Percentiles rank a stretch among this genome's conserved stretches.
Conservation (phyloP, 1,140 invertebrate genomes). For the Plectus sambesii region DNA sequence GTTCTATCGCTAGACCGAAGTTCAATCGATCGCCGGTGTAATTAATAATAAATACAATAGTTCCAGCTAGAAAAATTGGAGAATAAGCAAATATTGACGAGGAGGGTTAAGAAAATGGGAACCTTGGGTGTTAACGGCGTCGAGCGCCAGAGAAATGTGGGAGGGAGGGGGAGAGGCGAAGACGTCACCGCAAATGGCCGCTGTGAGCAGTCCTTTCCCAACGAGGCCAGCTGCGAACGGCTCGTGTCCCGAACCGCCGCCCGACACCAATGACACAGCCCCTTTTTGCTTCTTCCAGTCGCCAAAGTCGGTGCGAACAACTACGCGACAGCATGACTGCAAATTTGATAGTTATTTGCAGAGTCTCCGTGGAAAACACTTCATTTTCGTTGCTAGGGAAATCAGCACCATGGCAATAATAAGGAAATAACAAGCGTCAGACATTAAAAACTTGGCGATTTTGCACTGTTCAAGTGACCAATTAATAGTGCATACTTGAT, state of each 20-base stretch:
- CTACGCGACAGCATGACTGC: slow-evolving; percentile 47
- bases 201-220: slow-evolving; percentile 63
- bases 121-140: slow-evolving; percentile 46
- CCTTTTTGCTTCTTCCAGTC: slow-evolving; percentile 51
- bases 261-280: slow-evolving; percentile 62
- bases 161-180: slow-evolving; percentile 66
- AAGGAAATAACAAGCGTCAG: too few relatives aligned
- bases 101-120: slow-evolving; percentile 44
- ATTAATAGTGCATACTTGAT: too few relatives aligned
- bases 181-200: slow-evolving; percentile 61
- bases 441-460: too few relatives aligned
- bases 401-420: too few relatives aligned
- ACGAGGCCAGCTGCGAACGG: slow-evolving; percentile 64
- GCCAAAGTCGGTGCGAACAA: slow-evolving; percentile 53
- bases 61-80: slow-evolving; percentile 53
- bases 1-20: slow-evolving; percentile 60
- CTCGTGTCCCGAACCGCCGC: slow-evolving; percentile 73
- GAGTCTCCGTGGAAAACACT: too few relatives aligned
- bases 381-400: too few relatives aligned
- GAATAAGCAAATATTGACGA: slow-evolving; percentile 45
- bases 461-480: too few relatives aligned
- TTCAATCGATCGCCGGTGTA: slow-evolving; percentile 77
- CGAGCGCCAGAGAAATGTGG: slow-evolving; percentile 57
- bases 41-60: slow-evolving; percentile 65
- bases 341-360: too few relatives aligned